Base-by-base conservation (phyloP, 1,140 invertebrate species). In the Papilio machaon region DNA sequence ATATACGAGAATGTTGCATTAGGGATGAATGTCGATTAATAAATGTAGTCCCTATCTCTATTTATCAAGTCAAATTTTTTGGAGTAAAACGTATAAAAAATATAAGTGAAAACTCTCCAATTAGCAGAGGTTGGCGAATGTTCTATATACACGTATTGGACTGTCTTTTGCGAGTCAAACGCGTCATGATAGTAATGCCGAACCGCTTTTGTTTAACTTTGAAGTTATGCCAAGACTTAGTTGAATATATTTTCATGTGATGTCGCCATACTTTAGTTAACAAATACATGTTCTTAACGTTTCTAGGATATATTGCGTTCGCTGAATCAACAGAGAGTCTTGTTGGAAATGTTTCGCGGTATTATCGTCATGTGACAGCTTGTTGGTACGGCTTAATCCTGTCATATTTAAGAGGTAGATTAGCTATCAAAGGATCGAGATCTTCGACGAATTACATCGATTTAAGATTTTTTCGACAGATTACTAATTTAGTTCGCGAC, bases 221-320 rank as follows among this genome's bases (percentile, higher is more conserved):
- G 74, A 35, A 5, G 74, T 23, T 52, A 58, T 79, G 77, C 77
- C 58, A 79, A 79, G 77, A 64, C 77, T 46, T 46, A 47, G 75
- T 77, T 43, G 77, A 79, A 67, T 79, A 78, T 78, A 79, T 67
- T 79, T 49, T 67, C 77, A 79, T 64, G 54, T 60, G 15, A 67
- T 79, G 77, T 82, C 81, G 67, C 70, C 81, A 85, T 85, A 80
- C 73, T 82, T 85, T 85, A 81, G 82, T 81, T 23, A 81, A 80
- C 81, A 85, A 85, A 85, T 85, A 85, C 43, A 80, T 52, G 74
- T 76, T 76, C 74, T 46, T 67, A 38, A 30, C 60, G 67, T 80
- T 82, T 82, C 81, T 83, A 60, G 35, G 77, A 79, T 80, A 81
- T 80, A 81, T 81, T 73, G 75, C 83, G 81, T 83, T 82, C 80